Base-by-base conservation (phyloP, 64 coral and sea anemone species). In the Hydrozoanthus tunicans region DNA sequence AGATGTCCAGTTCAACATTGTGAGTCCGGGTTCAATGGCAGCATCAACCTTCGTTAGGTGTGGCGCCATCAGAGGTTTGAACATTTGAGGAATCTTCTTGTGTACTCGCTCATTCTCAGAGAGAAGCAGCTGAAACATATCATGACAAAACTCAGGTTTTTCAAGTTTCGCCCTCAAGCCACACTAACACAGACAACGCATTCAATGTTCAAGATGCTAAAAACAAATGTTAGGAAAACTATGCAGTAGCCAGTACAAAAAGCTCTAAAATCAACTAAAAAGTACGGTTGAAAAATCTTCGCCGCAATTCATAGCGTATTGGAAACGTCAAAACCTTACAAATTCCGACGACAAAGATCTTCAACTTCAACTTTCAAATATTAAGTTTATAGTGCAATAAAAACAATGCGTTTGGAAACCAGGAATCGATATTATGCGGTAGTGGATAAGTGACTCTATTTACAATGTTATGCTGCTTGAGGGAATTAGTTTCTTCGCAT, bases 1-100 rank as follows among this genome's bases (percentile, higher is more conserved):
- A n/a, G 97, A 99, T 0, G 97, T 99, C 97, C 97, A 99, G 92
- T 96, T 99, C 4, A 99, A 69, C 97, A 99, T 99, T 6, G 94
- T 90, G 7, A 99, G 79, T 20, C 97, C 97, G 13, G 97, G 97
- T 5, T 99, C 97, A 24, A 99, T 94, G 9, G 97, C 94, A 68
- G 97, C 97, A 0, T 99, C 94, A 12, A 99, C 92, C 62, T 99
- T 99, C 1, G 97, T 94, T 1, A 99, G 59, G 70, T 99, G 97
- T 51, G 97, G 97, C 3, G 94, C 92, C 97, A 99, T 99, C 1
- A 99, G 63, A 0, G 97, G 97, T 52, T 96, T 95, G 67, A 99
- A 99, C 10, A 91, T 93, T 26, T 76, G 52, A 9, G 94, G 97
- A 24, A 99, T 99, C 55, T 93, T 93, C 6, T 62, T 81, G 0